phyloP scores from a whole-genome alignment of 2,113 vertebrate species.

The Macheiramphus alcinus region DNA sequence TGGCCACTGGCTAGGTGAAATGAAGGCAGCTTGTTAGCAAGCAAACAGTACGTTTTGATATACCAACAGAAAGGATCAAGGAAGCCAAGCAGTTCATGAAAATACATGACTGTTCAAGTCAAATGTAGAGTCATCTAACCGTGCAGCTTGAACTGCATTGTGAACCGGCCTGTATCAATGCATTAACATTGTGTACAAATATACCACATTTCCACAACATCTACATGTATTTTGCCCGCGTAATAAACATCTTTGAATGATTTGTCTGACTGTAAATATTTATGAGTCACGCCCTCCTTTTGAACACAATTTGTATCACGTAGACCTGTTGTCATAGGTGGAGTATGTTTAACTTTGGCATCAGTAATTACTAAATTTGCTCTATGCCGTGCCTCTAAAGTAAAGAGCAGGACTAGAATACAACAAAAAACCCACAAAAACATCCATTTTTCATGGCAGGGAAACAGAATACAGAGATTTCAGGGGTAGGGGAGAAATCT shows the following conservation, averaged over 20 bases:
- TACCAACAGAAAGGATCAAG: neutral
- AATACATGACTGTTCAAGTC: conserved; percentile 3
- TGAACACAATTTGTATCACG: conserved; percentile 53
- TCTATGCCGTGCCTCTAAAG: conserved; percentile 48
- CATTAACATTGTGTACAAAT: conserved; percentile 8
- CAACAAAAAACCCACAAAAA: neutral
- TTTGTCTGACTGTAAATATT: conserved; percentile 66
- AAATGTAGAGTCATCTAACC: neutral
- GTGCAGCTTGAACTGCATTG: neutral
- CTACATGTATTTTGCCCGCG: conserved; percentile 7
- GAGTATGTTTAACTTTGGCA: conserved; percentile 46
- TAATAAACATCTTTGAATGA: conserved; percentile 42
- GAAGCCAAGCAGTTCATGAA: conserved; percentile 33
- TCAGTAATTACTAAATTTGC: conserved; percentile 63
- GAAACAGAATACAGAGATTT: neutral
- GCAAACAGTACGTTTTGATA: neutral
- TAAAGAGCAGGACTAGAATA: conserved; percentile 4
- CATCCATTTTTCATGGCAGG: neutral
- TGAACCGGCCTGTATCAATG: neutral
- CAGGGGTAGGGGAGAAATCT: neutral
- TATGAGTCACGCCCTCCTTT: conserved; percentile 29
- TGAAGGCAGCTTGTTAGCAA: neutral
- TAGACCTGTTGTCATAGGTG: conserved; percentile 44
- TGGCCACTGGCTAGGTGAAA: neutral
- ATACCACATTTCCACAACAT: neutral